phyloP scores from a whole-genome alignment of 2,797 vertebrate species.

The Propithecus perrieri region DNA sequence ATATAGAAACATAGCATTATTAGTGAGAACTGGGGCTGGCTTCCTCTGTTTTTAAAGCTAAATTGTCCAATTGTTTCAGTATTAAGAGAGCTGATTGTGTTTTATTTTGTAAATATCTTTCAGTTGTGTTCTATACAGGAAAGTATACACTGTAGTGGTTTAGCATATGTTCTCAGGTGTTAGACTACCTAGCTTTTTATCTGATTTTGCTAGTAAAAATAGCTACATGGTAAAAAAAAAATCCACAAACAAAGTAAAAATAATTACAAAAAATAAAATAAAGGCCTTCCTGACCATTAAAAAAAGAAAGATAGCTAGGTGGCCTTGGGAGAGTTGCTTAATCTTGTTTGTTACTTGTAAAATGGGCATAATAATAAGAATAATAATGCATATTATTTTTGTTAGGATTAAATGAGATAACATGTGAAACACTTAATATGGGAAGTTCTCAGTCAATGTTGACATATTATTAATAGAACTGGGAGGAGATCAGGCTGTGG shows the following conservation, averaged over 20 bases:
- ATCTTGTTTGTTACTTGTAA: background rate
- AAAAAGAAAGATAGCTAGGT: background rate
- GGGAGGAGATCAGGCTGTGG: background rate
- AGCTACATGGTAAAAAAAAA: background rate
- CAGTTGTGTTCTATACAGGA: background rate
- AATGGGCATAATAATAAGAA: background rate
- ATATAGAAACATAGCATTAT: background rate
- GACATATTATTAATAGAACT: background rate
- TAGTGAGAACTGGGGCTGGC: background rate
- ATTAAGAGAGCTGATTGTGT: background rate
- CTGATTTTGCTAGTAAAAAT: background rate
- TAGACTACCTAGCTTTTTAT: slow-evolving; percentile 4
- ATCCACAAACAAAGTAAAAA: background rate
- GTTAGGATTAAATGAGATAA: background rate
- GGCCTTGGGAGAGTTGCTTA: background rate
- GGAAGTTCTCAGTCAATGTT: background rate
- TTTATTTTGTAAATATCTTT: background rate
- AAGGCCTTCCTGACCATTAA: background rate
- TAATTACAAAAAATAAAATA: background rate
- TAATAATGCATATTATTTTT: background rate
- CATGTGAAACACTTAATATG: background rate
- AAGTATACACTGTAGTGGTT: background rate
- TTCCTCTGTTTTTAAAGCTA: slow-evolving; percentile 25
- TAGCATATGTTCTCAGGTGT: background rate
- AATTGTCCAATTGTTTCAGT: background rate